phyloP scores from a whole-genome alignment of 30 jellyfish, hydroid and myxozoan species.

The Calvadosia cruxmelitensis region DNA sequence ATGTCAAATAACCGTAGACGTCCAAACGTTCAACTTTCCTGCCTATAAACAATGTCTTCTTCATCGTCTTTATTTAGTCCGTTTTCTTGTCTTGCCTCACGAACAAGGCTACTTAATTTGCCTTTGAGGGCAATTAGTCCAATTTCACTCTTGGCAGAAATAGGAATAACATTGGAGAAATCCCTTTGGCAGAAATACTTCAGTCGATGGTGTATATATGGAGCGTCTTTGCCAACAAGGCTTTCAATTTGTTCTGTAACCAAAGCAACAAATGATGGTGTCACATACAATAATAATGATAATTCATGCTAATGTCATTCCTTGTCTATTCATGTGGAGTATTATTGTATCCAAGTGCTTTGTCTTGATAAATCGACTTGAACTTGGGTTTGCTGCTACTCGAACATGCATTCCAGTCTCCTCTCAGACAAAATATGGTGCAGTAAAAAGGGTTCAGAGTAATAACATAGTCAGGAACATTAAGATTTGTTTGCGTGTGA shows the following conservation, averaged over 20 bases:
- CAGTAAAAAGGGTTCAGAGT: too few relatives aligned
- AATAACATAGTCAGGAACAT: too few relatives aligned
- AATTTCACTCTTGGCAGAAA: slow-evolving; percentile 43
- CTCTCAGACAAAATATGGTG: too few relatives aligned
- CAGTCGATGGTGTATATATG: slow-evolving; percentile 5
- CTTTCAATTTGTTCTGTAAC: background rate
- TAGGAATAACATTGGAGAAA: slow-evolving; percentile 35
- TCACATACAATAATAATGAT: background rate
- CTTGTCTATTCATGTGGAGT: too few relatives aligned
- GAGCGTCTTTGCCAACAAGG: background rate
- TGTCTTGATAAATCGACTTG: too few relatives aligned
- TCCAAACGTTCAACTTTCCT: background rate
- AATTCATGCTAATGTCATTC: too few relatives aligned
- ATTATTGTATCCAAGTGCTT: too few relatives aligned
- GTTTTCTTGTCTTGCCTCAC: slow-evolving; percentile 1
- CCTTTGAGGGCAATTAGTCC: slow-evolving; percentile 44
- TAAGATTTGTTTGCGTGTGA: too few relatives aligned
- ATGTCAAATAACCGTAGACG: too few relatives aligned
- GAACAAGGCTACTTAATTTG: slow-evolving; percentile 30
- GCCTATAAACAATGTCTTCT: background rate
- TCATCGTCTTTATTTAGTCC: background rate
- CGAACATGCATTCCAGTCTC: too few relatives aligned
- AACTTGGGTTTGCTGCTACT: too few relatives aligned
- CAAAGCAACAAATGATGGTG: background rate
- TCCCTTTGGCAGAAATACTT: slow-evolving; percentile 12